Evolutionary conservation across 37 sponge, comb jelly and placozoan species (phyloP).

Genomic region (Cliona cf. orientalis): DNA sequence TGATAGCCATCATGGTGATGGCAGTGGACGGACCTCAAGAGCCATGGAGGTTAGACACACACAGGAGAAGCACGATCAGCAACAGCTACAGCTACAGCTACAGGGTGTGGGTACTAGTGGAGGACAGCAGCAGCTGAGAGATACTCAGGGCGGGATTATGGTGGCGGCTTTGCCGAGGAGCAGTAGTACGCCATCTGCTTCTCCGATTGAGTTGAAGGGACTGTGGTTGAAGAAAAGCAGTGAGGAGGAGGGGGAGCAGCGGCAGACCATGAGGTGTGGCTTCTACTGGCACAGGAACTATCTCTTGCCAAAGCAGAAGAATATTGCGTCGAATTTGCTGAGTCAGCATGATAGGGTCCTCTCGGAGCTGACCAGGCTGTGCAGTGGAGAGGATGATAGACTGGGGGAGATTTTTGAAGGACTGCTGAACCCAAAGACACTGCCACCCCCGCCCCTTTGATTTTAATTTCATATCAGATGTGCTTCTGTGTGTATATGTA

Average conservation of each 20-base stretch:
- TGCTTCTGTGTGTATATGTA: no score
- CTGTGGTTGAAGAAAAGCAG: background rate
- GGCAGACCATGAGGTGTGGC: background rate
- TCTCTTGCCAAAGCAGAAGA: conserved; percentile 5
- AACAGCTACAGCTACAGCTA: no score
- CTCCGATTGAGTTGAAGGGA: background rate
- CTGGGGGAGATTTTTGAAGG: background rate
- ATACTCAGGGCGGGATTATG: background rate
- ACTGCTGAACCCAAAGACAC: no score
- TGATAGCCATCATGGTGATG: no score
- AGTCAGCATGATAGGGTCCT: background rate
- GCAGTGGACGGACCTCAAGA: no score
- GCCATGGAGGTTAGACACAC: no score
- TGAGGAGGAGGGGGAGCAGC: no score
- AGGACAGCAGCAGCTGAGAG: background rate
- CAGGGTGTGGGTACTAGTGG: no score
- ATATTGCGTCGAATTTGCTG: background rate
- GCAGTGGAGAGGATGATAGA: background rate
- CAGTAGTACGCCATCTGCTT: background rate
- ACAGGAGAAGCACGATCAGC: no score
- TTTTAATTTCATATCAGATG: no score
- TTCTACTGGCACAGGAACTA: conserved; percentile 37
- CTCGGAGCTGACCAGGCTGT: background rate
- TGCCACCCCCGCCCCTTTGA: no score
- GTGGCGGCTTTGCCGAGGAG: background rate